phyloP scores from a whole-genome alignment of 2,797 vertebrate species.

The Rhynchotus rufescens region DNA sequence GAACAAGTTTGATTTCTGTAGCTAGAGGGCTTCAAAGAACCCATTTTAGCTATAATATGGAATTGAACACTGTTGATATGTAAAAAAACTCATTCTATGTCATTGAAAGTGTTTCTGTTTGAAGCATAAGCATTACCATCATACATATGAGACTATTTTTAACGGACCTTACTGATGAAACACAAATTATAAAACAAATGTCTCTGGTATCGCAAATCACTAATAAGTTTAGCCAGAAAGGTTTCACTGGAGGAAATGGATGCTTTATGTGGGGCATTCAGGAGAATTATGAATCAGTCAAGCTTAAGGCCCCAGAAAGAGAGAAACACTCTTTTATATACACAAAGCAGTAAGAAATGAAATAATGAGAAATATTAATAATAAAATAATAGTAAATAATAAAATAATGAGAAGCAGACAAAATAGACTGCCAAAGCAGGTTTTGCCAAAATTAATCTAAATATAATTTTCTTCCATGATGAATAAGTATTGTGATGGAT shows the following conservation, averaged over 20 bases:
- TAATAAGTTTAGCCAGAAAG: not conserved
- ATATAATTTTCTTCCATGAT: slow-evolving; percentile 18
- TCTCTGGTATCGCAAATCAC: not conserved
- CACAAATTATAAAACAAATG: not conserved
- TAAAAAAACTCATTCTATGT: not conserved
- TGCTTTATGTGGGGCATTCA: not conserved
- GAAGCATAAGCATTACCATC: not conserved
- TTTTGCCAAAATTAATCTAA: slow-evolving; percentile 5
- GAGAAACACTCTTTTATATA: not conserved
- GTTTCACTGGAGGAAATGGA: not conserved
- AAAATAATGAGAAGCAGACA: not conserved
- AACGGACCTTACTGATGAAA: not conserved
- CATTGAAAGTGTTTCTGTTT: not conserved
- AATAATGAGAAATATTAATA: not conserved
- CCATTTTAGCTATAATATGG: not conserved
- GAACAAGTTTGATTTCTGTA: not conserved
- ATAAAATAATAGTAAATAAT: not conserved
- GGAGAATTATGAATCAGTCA: not conserved
- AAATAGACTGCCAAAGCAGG: slow-evolving; percentile 3
- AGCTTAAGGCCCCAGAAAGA: not conserved
- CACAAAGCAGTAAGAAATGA: not conserved
- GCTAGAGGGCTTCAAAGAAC: not conserved
- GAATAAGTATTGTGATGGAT: slow-evolving; percentile 30
- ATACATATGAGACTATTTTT: not conserved
- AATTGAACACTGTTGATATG: not conserved